phyloP scores from a whole-genome alignment of 2,888 invertebrate genomes.

The Choristoneura rosaceana region DNA sequence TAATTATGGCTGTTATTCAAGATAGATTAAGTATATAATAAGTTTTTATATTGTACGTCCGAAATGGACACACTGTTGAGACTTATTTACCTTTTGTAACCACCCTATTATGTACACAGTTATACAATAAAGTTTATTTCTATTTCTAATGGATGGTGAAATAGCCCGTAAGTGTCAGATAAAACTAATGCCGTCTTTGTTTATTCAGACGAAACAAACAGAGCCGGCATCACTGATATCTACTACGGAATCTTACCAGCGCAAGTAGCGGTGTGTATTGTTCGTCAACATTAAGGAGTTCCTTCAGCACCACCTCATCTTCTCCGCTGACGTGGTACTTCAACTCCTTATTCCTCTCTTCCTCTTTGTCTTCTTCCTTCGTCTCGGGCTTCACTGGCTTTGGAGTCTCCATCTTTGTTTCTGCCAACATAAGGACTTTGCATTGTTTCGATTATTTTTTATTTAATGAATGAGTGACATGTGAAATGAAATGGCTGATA shows the following conservation, averaged over 20 bases:
- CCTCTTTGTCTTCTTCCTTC: slow-evolving; percentile 47
- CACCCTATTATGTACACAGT: too few species aligned
- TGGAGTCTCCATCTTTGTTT: slow-evolving; percentile 50
- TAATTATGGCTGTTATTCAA: too few species aligned
- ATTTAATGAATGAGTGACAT: background rate
- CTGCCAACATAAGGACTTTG: slow-evolving; percentile 42
- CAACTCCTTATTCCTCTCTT: slow-evolving; percentile 41
- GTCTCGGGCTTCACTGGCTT: slow-evolving; percentile 51
- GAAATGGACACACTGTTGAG: too few species aligned
- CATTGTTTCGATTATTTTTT: slow-evolving; percentile 35
- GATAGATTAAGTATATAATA: too few species aligned
- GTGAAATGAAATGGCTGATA: background rate
- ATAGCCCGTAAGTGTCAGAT: too few species aligned
- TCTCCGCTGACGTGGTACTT: slow-evolving; percentile 46
- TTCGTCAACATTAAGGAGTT: slow-evolving; percentile 69
- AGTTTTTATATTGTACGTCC: too few species aligned
- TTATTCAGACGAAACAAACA: too few species aligned
- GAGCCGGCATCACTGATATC: too few species aligned
- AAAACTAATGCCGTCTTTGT: too few species aligned
- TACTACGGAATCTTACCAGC: slow-evolving; percentile 50
- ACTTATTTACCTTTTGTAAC: too few species aligned
- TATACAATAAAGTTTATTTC: too few species aligned
- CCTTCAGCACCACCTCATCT: slow-evolving; percentile 66
- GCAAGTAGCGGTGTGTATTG: slow-evolving; percentile 56
- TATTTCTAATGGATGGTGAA: too few species aligned